Evolutionary conservation across 2,797 vertebrate genomes (phyloP), one percentile per base, ranked within the genome.

Genomic region (Tiaroga cobitis): DNA sequence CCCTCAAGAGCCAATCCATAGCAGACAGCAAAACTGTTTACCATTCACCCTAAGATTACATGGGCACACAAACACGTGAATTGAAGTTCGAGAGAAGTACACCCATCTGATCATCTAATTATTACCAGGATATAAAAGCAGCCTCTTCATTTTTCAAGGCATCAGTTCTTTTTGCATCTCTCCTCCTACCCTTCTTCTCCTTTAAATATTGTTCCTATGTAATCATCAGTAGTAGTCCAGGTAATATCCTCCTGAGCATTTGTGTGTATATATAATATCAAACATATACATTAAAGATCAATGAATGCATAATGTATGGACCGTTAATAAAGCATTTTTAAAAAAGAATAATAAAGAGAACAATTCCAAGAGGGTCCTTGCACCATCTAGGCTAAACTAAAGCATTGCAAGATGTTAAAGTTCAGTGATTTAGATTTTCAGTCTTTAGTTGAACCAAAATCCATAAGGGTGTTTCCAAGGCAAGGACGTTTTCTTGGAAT

Each of bases 351-450:
- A 63, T 63, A 63, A 15, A 26, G 1, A 15, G 2, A 63, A 13
- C 59, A 26, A 13, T 63, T 63, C n/a, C n/a, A 61, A 61, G 11
- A 61, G 11, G 4, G 59, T 61, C 24, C 10, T 61, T 61, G 56
- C n/a, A 26, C 24, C 56, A 59, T 59, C n/a, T 61, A 13, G 56
- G 4, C 4, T 49, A 5, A 49, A 49, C 19, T 15, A n/a, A 11
- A 74, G 9, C 43, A 29, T 74, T 74, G 72, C 43, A 32, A 65
- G 6, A 29, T 65, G 1, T 16, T 29, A 72, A 80, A 83, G 76
- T 83, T 87, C 21, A 18, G 15, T 59, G 6, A 4, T 26, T 32
- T 68, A 85, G 77, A 85, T 65, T 9, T 76, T 15, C 61, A 49
- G 32, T 21, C 46, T 74, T 32, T 49, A 73, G 8, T 32, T 46